phyloP scores from a whole-genome alignment of 2,797 vertebrate genomes.

The Hemibagrus guttatus region DNA sequence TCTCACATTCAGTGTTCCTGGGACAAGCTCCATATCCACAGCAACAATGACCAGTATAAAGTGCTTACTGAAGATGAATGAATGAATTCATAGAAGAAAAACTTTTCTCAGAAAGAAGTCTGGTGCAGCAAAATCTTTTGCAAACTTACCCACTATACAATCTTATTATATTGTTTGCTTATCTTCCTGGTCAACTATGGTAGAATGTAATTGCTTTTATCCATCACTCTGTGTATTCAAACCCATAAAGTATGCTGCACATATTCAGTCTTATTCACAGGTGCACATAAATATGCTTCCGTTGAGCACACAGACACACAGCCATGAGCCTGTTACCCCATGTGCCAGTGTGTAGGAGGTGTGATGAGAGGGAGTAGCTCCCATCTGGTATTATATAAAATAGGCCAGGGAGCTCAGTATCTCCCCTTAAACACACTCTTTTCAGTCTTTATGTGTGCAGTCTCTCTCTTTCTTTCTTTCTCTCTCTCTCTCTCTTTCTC shows the following conservation, averaged over 20 bases:
- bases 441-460: not conserved
- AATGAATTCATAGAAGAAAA: conserved; percentile 8
- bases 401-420: conserved; percentile 6
- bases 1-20: not conserved
- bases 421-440: conserved; percentile 23
- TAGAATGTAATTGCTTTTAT: conserved; percentile 8
- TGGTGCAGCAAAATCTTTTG: not conserved
- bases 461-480: too few relatives aligned
- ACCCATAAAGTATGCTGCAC: conserved; percentile 12
- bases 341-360: conserved; percentile 34
- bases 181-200: not conserved
- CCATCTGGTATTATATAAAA: conserved; percentile 48
- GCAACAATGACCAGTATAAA: conserved; percentile 7
- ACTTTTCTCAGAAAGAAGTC: not conserved
- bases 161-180: not conserved
- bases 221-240: conserved; percentile 1
- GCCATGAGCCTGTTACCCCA: conserved; percentile 35
- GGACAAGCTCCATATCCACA: not conserved
- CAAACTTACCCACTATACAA: not conserved
- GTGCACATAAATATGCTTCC: conserved; percentile 36
- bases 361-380: conserved; percentile 22
- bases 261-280: conserved; percentile 21
- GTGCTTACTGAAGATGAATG: not conserved
- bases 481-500: too few relatives aligned
- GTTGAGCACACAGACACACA: not conserved